Base-by-base conservation (phyloP, 2,797 vertebrate species). In the Sebastes hubbsi region DNA sequence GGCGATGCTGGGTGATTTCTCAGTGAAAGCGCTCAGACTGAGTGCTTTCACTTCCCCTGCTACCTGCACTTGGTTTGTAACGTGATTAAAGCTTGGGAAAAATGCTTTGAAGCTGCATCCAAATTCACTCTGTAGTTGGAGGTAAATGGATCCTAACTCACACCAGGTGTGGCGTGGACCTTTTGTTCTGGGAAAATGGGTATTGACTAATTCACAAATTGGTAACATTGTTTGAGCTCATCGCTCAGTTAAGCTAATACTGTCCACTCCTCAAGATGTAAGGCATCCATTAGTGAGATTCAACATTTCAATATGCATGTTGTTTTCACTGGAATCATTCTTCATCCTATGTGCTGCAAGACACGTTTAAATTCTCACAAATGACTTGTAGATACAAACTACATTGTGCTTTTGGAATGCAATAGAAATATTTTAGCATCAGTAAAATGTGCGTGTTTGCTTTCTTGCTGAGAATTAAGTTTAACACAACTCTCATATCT, bases 1-100 rank as follows among this genome's bases (percentile, higher is more conserved):
- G 75, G 72, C 11, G 52, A 62, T 69, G 67, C 69, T 6, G 22
- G 7, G 61, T n/a, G 87, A 88, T 85, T 88, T 81, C 67, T 82
- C 77, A 55, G 84, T 82, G 61, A 56, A 24, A 84, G 80, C 18
- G 54, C 66, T 86, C 80, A 54, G 74, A 77, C 78, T 70, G 82
- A 91, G 91, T 87, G 88, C 81, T 59, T 83, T 76, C 75, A 64
- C 83, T 89, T 86, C 81, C 65, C 61, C 70, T 29, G 68, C 70
- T 89, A 87, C 89, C 89, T 90, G 85, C 72, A 76, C 85, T 85
- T 67, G 81, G 77, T 89, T 78, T 74, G 81, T 88, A 91, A 92
- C 30, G 2, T 90, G 88, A 93, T 93, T 91, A 92, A 83, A 88
- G 89, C 54, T 62, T 49, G 18, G 68, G 52, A 61, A 77, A 75